Conservation (phyloP, 1,140 invertebrate species). For the Propsilocerus akamusi region DNA sequence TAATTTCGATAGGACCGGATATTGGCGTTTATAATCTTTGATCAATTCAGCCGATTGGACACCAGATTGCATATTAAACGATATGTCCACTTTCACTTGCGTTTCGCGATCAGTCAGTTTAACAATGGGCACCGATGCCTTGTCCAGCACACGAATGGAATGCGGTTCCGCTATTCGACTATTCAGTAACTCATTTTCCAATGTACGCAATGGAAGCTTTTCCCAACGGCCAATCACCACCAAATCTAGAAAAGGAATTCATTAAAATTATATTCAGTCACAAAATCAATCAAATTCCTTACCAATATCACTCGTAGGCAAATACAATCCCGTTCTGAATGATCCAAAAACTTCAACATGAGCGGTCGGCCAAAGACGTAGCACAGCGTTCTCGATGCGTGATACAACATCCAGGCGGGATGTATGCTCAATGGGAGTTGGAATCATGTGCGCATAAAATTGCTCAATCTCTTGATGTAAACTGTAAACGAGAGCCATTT, state of each 20-base stretch:
- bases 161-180: conserved; percentile 72
- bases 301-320: conserved; percentile 92
- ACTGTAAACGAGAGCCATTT: conserved; percentile 32
- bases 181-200: conserved; percentile 75
- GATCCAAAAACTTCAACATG: conserved; percentile 90
- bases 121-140: conserved; percentile 93
- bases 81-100: conserved; percentile 91
- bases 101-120: conserved; percentile 92
- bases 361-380: conserved; percentile 75
- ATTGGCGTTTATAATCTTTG: conserved; percentile 60
- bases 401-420: conserved; percentile 72
- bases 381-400: conserved; percentile 71
- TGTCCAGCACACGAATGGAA: conserved; percentile 88
- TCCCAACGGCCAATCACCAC: conserved; percentile 85
- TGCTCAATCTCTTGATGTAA: conserved; percentile 94
- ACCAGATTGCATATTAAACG: conserved; percentile 94
- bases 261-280: conserved; percentile 20
- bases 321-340: conserved; percentile 84
- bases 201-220: conserved; percentile 69
- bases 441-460: conserved; percentile 87
- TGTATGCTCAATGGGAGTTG: conserved; percentile 71
- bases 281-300: conserved; percentile 80
- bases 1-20: conserved; percentile 76
- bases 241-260: conserved; percentile 33
- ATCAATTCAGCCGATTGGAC: conserved; percentile 91